A percentile compares a stretch with the other conserved stretches of the same genome.
phyloP scores from a whole-genome alignment of 2,797 vertebrate species.

The Schizothorax lantsangensis region DNA sequence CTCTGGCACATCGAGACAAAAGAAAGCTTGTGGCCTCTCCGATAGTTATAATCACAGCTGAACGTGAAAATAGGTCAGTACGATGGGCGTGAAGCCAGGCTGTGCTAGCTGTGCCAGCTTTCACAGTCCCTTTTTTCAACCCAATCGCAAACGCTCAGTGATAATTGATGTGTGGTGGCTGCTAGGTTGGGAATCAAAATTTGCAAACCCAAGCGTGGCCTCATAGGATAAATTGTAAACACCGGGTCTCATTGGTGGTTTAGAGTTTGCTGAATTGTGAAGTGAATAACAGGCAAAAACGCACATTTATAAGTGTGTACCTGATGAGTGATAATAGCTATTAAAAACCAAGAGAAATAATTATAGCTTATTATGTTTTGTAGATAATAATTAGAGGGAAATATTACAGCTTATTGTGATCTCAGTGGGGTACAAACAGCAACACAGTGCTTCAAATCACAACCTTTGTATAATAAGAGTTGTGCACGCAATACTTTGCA shows the following conservation, averaged over 20 bases:
- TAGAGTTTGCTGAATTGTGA: slow-evolving; percentile 11
- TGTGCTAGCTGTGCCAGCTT: slow-evolving; percentile 25
- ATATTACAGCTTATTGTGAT: slow-evolving; percentile 26
- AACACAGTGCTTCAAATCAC: slow-evolving; percentile 11
- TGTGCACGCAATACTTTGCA: background rate
- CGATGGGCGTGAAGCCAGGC: slow-evolving; percentile 40
- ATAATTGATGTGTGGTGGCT: slow-evolving; percentile 25
- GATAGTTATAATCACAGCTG: slow-evolving; percentile 64
- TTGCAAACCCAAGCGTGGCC: slow-evolving; percentile 8
- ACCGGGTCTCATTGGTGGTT: background rate
- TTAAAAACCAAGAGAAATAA: slow-evolving; percentile 27
- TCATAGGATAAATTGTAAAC: slow-evolving; percentile 18
- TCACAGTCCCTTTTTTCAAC: slow-evolving; percentile 31
- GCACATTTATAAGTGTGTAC: background rate
- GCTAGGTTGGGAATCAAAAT: slow-evolving; percentile 35
- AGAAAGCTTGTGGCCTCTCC: slow-evolving; percentile 52
- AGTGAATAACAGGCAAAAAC: background rate
- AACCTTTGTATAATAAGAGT: slow-evolving; percentile 5
- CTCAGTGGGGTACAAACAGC: slow-evolving; percentile 32
- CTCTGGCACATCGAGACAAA: slow-evolving; percentile 26
- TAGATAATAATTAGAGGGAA: slow-evolving; percentile 29
- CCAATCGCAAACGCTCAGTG: slow-evolving; percentile 23
- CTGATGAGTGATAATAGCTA: slow-evolving; percentile 44
- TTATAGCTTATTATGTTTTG: slow-evolving; percentile 31
- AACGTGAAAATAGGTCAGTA: slow-evolving; percentile 67